Evolutionary conservation across 2,888 invertebrate genomes (phyloP).

Genomic region (Morpho deidamia): DNA sequence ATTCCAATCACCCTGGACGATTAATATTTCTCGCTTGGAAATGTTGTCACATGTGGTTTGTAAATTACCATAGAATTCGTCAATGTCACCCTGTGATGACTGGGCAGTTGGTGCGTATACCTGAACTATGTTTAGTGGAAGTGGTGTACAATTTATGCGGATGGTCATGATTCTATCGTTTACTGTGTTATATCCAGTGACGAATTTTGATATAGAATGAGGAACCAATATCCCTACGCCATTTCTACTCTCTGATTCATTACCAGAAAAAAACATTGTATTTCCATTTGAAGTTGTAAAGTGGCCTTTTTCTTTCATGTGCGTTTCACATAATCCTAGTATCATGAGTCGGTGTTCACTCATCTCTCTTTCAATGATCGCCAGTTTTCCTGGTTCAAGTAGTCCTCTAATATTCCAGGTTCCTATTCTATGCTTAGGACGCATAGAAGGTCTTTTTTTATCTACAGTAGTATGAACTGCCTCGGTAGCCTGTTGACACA

Average conservation of each 20-base stretch:
- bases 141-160: neutral
- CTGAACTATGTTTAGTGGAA: neutral
- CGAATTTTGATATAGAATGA: neutral
- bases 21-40: neutral
- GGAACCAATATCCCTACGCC: slow-evolving; percentile 16
- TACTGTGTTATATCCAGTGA: neutral
- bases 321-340: slow-evolving; percentile 2
- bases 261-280: slow-evolving; percentile 14
- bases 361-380: slow-evolving; percentile 7
- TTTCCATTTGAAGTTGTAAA: neutral
- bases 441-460: no score
- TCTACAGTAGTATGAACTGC: no score
- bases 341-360: neutral
- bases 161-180: neutral
- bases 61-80: neutral
- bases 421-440: neutral
- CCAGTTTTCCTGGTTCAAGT: slow-evolving; percentile 7
- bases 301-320: slow-evolving; percentile 7
- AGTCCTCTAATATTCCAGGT: slow-evolving; percentile 9
- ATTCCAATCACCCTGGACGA: slow-evolving; percentile 21
- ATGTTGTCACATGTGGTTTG: neutral
- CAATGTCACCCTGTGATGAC: neutral
- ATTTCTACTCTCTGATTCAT: slow-evolving; percentile 9
- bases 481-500: no score
- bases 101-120: neutral